Evolutionary conservation across 1,140 invertebrate species (phyloP).

Genomic region (Sycophila sp.): DNA sequence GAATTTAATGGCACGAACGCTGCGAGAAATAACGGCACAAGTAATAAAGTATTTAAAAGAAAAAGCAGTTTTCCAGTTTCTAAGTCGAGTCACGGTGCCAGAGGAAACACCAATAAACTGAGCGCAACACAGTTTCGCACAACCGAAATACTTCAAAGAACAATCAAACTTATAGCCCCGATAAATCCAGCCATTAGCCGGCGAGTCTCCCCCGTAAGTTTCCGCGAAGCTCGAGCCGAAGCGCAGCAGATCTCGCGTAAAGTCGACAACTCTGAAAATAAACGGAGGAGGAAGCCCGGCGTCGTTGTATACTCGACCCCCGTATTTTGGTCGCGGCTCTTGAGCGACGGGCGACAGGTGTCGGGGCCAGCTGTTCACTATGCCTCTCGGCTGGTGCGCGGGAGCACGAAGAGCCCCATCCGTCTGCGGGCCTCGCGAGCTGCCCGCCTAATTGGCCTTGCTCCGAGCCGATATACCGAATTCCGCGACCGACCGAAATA

Average conservation of each 20-base stretch:
- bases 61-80: no score
- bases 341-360: conserved; percentile 48
- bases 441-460: background rate
- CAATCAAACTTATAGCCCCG: no score
- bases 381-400: conserved; percentile 52
- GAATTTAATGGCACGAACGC: no score
- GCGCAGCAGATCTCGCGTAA: background rate
- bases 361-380: conserved; percentile 53
- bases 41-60: no score
- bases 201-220: no score
- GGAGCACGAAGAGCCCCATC: background rate
- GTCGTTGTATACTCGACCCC: background rate
- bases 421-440: background rate
- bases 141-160: no score
- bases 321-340: conserved; percentile 22
- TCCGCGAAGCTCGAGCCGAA: background rate
- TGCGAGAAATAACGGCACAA: no score
- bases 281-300: background rate
- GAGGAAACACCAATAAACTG: no score
- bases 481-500: background rate
- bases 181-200: no score
- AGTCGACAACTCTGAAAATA: background rate
- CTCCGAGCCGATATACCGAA: background rate
- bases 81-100: no score
- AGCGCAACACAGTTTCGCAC: no score